Evolutionary conservation across 2,888 invertebrate genomes (phyloP), one percentile per base, ranked within the genome.

Genomic region (Nyleta sp.): DNA sequence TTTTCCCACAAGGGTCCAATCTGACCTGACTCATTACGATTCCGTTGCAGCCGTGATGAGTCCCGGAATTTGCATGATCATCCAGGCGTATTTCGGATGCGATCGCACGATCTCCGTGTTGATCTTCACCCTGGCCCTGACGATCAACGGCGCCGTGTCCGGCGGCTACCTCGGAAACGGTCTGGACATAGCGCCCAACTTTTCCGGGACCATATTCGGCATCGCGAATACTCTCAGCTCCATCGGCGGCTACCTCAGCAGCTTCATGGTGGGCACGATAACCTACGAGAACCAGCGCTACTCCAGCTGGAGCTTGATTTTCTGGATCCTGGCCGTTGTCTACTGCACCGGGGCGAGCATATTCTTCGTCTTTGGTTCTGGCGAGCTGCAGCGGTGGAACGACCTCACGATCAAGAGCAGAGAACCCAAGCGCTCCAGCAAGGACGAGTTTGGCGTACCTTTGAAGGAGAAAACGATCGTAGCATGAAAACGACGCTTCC

Each of bases 151-250:
- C 17, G 96, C 95, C 0, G 96, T 96, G 13, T 96, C 96, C 0
- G 96, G 95, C 8, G 97, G 97, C 0, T 97, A 96, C 89, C 92
- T 96, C 24, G 95, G 96, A 78, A 97, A 97, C 87, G 96, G 96
- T 10, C 91, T 97, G 20, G 97, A 97, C 85, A 96, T 97, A 84
- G 96, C 97, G 2, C 97, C 97, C 0, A 96, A 96, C 89, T 97
- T 96, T 88, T 96, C 96, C 70, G 96, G 97, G 0, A 97, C 97
- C 1, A 96, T 97, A 80, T 96, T 97, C 89, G 97, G 97, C 38
- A 92, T 97, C 92, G 96, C 96, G n/a, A 97, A 97, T 87, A 96
- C 96, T 0, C 90, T 96, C 65, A 96, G 96, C 0, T 96, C 96
- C 0, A 92, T 96, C 59, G 96, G 96, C 6, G 97, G 97, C 0